Evolutionary conservation across 2,888 invertebrate species (phyloP), one percentile per base, ranked within the genome.

Genomic region (Catocala nupta): DNA sequence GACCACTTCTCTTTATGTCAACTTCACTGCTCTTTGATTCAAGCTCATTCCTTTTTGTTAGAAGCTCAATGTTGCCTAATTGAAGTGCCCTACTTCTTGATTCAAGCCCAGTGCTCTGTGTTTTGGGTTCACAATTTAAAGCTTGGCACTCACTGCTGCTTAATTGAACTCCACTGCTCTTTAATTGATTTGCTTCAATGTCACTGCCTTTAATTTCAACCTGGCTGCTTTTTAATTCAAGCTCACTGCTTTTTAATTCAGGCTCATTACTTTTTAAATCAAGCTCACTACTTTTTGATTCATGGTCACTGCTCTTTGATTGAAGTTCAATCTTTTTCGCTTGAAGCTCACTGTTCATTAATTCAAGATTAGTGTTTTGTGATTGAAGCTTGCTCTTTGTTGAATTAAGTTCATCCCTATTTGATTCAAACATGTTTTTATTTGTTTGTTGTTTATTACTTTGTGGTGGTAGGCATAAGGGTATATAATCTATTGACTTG

Each of bases 401-500:
- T 52, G 48, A 47, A 5, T 55, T 34, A 47, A 39, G 11, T 11
- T 47, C n/a, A 55, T 13, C 16, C 8, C 36, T 48, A 36, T 25
- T 33, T 13, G 42, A 39, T 16, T 44, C 13, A 11, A 44, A 16
- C 45, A 50, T n/a, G 9, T 1, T 25, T 53, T 43, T 42, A 6
- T 43, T 56, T 16, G 47, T 55, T 55, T 50, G 34, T n/a, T 36
- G 11, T 52, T 63, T 39, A 33, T 55, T 52, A 39, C n/a, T 55
- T 39, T 12, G 56, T 51, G 52, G 53, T 25, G 59, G 49, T 55
- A 59, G 43, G n/a, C 42, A 25, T 55, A 59, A 55, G 39, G 63
- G 63, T 57, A 60, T 59, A 33, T 53, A 64, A 55, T 64, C 59
- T 16, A 57, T n/a, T 12, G 16, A n/a, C 44, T 47, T 61, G 8